Conservation (phyloP, 92 coral and sea anemone genomes). For the Zoanthus solanderi region DNA sequence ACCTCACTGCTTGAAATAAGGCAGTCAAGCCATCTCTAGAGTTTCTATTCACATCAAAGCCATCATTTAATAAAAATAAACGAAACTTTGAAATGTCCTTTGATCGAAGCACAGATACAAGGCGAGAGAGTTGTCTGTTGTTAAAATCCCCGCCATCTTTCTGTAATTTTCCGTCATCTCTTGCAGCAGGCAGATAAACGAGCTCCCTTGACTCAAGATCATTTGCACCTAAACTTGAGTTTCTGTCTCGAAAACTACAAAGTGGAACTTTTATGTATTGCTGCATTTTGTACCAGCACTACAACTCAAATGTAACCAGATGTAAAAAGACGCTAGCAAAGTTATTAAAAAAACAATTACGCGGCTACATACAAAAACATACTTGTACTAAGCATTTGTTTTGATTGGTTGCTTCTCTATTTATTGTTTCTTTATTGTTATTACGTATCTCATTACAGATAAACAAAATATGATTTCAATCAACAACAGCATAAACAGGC, state of each 20-base stretch:
- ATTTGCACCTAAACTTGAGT: background rate
- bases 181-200: background rate
- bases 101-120: background rate
- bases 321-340: background rate
- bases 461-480: too few relatives aligned
- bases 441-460: too few relatives aligned
- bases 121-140: background rate
- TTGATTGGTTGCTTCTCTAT: background rate
- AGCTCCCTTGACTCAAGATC: background rate
- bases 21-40: background rate
- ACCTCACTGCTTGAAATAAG: constrained; percentile 3
- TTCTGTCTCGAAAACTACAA: background rate
- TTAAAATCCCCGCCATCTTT: background rate
- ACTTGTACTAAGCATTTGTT: background rate
- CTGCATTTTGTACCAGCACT: background rate
- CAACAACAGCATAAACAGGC: too few relatives aligned
- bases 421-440: too few relatives aligned
- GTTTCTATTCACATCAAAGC: background rate
- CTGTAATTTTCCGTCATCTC: background rate
- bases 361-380: too few relatives aligned
- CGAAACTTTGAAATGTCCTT: background rate
- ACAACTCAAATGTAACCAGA: background rate
- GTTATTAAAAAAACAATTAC: too few relatives aligned
- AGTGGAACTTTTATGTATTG: constrained; percentile 9
- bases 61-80: background rate